Conservation (phyloP, 2,797 vertebrate genomes). For the Gallirallus australis region DNA sequence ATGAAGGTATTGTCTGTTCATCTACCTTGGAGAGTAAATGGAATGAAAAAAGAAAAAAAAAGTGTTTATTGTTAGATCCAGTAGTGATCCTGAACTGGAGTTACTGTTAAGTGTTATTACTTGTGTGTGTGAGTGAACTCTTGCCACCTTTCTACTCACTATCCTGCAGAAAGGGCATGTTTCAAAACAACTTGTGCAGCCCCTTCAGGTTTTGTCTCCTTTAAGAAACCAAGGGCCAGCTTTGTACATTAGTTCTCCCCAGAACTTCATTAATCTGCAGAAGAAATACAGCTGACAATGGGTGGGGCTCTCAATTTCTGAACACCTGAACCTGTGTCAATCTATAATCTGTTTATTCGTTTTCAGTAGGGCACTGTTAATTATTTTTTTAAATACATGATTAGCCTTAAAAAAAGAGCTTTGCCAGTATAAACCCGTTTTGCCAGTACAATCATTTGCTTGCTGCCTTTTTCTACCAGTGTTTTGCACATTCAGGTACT, state of each 20-base stretch:
- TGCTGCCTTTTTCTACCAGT: background rate
- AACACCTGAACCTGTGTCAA: background rate
- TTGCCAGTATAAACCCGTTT: background rate
- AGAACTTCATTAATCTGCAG: background rate
- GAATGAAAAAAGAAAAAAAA: background rate
- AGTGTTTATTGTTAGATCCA: background rate
- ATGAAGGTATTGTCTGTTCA: background rate
- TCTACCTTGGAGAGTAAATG: background rate
- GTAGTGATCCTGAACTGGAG: background rate
- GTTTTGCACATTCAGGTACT: background rate
- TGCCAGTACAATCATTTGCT: background rate
- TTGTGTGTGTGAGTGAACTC: background rate
- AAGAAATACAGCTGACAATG: background rate
- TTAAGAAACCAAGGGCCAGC: background rate
- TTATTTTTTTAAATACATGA: background rate
- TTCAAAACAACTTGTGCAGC: background rate
- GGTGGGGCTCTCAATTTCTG: background rate
- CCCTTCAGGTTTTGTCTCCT: background rate
- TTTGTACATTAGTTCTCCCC: background rate
- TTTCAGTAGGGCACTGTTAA: background rate
- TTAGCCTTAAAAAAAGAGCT: background rate
- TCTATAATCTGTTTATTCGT: background rate
- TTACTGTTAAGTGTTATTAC: background rate
- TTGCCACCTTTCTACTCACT: background rate
- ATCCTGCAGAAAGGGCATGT: background rate